Conservation (phyloP, 2,797 vertebrate species). For the Podarcis lilfordi region DNA sequence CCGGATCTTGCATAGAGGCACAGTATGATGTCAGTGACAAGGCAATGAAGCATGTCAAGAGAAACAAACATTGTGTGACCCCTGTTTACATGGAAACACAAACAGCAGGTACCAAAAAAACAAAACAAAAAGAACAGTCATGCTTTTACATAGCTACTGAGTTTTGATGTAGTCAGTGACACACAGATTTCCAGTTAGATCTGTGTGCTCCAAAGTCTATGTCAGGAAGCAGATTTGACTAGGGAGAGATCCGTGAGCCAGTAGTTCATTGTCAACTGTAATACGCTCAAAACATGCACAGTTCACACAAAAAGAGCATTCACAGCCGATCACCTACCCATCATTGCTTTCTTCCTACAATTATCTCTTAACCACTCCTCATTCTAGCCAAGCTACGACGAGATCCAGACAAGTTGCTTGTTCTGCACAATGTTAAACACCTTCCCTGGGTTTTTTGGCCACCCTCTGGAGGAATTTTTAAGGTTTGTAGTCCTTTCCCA, state of each 20-base stretch:
- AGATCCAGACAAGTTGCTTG: neutral
- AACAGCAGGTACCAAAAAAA: neutral
- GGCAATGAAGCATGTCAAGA: neutral
- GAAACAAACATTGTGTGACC: neutral
- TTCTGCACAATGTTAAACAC: neutral
- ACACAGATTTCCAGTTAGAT: too few relatives aligned
- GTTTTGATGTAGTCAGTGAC: neutral
- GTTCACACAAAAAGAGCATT: neutral
- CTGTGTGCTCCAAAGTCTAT: neutral
- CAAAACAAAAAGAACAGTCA: neutral
- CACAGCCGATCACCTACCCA: neutral
- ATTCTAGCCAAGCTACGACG: neutral
- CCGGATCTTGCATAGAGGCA: neutral
- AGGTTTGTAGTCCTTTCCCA: neutral
- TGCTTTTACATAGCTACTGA: neutral
- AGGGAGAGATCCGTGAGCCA: neutral
- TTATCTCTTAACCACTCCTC: neutral
- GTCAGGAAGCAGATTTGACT: neutral
- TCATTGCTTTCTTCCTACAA: neutral
- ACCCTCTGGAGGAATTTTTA: too few relatives aligned
- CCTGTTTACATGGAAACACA: neutral
- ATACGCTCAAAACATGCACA: neutral
- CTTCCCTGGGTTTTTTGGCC: neutral
- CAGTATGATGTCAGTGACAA: neutral
- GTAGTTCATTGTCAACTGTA: neutral